Evolutionary conservation across 2,797 vertebrate genomes (phyloP).

Genomic region (Babyrousa celebensis): DNA sequence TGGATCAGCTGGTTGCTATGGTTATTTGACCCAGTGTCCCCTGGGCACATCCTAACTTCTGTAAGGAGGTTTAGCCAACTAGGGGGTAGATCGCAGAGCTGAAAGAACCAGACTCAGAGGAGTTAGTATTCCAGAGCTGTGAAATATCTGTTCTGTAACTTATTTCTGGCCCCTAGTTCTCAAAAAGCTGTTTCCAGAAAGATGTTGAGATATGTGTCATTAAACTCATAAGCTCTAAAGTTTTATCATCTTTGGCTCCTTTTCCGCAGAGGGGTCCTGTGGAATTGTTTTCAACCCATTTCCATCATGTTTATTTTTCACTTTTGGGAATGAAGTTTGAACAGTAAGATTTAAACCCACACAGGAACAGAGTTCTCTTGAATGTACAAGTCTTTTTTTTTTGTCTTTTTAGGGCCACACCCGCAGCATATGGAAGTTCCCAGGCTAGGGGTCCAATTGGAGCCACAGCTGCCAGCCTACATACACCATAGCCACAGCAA

Average conservation of each 20-base stretch:
- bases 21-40: slow-evolving; percentile 81
- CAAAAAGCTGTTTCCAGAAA: slow-evolving; percentile 32
- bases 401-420: too few relatives aligned
- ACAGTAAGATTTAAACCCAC: neutral
- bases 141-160: neutral
- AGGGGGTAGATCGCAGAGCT: neutral
- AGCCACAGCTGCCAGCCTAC: too few relatives aligned
- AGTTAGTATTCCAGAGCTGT: neutral
- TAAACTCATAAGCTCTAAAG: neutral
- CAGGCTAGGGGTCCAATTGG: too few relatives aligned
- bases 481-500: too few relatives aligned
- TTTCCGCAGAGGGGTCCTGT: neutral
- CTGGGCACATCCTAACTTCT: neutral
- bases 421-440: too few relatives aligned
- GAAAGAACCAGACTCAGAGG: neutral
- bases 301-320: neutral
- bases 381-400: neutral
- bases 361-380: neutral
- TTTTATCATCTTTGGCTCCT: neutral
- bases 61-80: slow-evolving; percentile 27
- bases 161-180: neutral
- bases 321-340: neutral
- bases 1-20: neutral
- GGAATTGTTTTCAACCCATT: neutral
- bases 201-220: neutral